Evolutionary conservation across 2,888 invertebrate species (phyloP), one percentile per base, ranked within the genome.

Genomic region (Aspidiotus destructor): DNA sequence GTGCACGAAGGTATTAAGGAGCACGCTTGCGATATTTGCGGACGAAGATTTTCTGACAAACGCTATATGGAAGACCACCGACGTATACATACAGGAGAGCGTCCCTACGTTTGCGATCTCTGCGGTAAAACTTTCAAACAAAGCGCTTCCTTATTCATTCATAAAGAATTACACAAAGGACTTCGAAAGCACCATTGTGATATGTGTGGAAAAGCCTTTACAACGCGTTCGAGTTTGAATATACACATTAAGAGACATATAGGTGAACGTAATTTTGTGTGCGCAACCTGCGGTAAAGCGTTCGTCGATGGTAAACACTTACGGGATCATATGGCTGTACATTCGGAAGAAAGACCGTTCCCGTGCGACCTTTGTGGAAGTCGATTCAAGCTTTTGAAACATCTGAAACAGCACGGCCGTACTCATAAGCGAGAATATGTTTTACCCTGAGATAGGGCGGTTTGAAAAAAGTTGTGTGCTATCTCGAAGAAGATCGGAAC

Each of bases 121-220:
- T 83, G 83, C 74, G 77, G 77, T 9, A 72, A 71, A 60, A 71
- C 63, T n/a, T 71, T 73, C 70, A 70, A 69, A 6, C 71, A 71
- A 52, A 71, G 72, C 15, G 82, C 76, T 74, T 84, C 84, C 73
- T 75, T 85, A 71, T 76, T 79, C 73, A 77, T 80, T 63, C 86
- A 86, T 74, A 74, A 76, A 68, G 81, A 80, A 70, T 76, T 77
- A 15, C 83, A 83, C 74, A 75, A 75, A 5, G 76, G 77, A 8
- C 75, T 76, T 40, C 79, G 79, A 70, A 78, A 80, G 69, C 79
- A 80, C 75, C 76, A 76, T 60, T 83, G 83, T 73, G 76, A 77
- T 8, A 75, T 77, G 57, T 83, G 83, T 74, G 79, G 79, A 8
- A 78, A 77, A 70, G 76, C 79, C 41, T 85, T 84, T 74, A 77